Evolutionary conservation across 1,140 invertebrate species (phyloP).

Genomic region (Drosophila murphyi): DNA sequence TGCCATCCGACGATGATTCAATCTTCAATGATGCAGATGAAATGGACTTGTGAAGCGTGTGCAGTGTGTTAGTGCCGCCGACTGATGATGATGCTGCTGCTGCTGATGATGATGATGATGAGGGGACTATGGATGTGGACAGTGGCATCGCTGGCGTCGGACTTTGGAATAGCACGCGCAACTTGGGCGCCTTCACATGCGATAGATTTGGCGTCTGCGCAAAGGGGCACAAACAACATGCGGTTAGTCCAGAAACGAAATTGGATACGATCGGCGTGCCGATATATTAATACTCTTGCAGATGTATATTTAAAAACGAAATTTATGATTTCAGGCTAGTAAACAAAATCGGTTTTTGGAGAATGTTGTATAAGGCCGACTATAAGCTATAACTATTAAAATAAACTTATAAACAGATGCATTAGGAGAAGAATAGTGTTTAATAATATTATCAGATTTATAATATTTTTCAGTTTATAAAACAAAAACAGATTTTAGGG

Average conservation of each 20-base stretch:
- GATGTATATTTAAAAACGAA: not conserved
- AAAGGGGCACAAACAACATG: conserved; percentile 53
- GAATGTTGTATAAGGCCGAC: too few relatives aligned
- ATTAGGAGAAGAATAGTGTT: too few relatives aligned
- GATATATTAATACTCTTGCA: not conserved
- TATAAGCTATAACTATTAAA: too few relatives aligned
- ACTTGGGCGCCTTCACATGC: conserved; percentile 73
- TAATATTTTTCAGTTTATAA: too few relatives aligned
- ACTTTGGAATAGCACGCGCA: conserved; percentile 81
- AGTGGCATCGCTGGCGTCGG: conserved; percentile 56
- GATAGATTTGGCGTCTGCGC: conserved; percentile 75
- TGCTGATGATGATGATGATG: conserved; percentile 28
- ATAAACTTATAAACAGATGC: too few relatives aligned
- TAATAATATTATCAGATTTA: too few relatives aligned
- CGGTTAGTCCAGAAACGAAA: conserved; percentile 57
- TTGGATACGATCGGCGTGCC: too few relatives aligned
- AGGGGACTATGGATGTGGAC: conserved; percentile 45
- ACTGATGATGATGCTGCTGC: not conserved
- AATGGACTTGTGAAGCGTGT: conserved; percentile 79
- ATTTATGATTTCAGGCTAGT: too few relatives aligned
- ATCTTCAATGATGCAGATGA: conserved; percentile 77
- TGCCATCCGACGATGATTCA: conserved; percentile 66
- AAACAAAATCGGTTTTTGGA: too few relatives aligned
- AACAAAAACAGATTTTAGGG: too few relatives aligned
- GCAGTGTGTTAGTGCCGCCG: conserved; percentile 51